Conservation (phyloP, 92 coral and sea anemone species). For the Epizoanthus fatuus region DNA sequence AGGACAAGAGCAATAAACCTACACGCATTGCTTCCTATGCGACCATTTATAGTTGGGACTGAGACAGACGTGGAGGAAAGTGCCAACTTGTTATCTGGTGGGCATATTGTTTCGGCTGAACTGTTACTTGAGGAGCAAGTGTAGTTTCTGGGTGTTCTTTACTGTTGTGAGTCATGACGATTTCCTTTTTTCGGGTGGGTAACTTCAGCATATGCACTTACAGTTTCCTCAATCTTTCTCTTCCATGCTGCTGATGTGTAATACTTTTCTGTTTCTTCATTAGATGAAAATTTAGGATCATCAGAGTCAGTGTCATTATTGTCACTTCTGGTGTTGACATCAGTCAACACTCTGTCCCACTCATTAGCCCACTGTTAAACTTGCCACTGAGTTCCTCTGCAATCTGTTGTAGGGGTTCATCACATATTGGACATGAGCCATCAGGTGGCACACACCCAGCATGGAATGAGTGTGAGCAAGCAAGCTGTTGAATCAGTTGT, state of each 20-base stretch:
- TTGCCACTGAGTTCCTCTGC: slow-evolving; percentile 42
- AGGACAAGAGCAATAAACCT: slow-evolving; percentile 41
- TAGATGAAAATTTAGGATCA: slow-evolving; percentile 17
- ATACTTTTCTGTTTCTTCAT: slow-evolving; percentile 33
- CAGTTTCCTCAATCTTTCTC: too few species aligned
- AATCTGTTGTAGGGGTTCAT: slow-evolving; percentile 26
- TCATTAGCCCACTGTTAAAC: slow-evolving; percentile 24
- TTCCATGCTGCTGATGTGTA: background rate
- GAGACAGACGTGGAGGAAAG: slow-evolving; percentile 25
- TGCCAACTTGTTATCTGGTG: slow-evolving; percentile 39
- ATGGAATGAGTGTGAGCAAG: slow-evolving; percentile 13
- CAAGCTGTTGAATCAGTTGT: background rate
- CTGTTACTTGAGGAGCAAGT: background rate
- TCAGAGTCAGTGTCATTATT: slow-evolving; percentile 22
- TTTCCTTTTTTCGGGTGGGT: too few species aligned
- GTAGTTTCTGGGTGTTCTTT: background rate
- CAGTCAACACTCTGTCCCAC: slow-evolving; percentile 1
- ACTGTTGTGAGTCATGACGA: background rate
- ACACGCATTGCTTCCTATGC: slow-evolving; percentile 18
- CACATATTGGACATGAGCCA: slow-evolving; percentile 15
- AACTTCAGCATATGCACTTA: too few species aligned
- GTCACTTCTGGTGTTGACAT: background rate
- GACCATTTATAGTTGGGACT: slow-evolving; percentile 29
- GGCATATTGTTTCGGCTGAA: slow-evolving; percentile 5
- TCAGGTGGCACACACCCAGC: background rate